phyloP scores from a whole-genome alignment of 2,797 vertebrate species.

The Spatula clypeata region DNA sequence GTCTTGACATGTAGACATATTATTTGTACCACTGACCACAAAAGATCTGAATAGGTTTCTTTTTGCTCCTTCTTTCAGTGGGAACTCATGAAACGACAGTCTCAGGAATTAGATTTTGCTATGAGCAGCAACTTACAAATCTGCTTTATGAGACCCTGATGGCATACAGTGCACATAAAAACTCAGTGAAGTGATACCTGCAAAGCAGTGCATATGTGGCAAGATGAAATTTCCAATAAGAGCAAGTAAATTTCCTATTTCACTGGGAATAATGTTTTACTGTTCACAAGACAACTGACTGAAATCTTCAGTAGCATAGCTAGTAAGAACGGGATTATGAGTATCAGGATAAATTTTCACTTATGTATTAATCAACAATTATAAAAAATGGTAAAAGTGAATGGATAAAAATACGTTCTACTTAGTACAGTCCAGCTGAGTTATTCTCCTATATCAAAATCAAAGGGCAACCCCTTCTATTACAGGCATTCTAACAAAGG shows the following conservation, averaged over 20 bases:
- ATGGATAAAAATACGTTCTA: conserved; percentile 79
- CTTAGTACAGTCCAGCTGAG: conserved; percentile 84
- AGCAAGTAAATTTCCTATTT: conserved; percentile 1
- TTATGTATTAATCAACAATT: conserved; percentile 63
- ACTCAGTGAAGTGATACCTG: conserved; percentile 70
- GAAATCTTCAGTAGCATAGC: conserved; percentile 65
- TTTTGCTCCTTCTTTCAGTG: conserved; percentile 51
- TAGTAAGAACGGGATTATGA: conserved; percentile 59
- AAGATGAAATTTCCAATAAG: conserved; percentile 69
- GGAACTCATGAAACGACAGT: conserved; percentile 41
- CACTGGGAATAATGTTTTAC: conserved; percentile 45
- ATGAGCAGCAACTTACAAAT: conserved; percentile 67
- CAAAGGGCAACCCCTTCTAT: conserved; percentile 74
- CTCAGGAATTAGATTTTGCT: conserved; percentile 47
- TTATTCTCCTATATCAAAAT: conserved; percentile 77
- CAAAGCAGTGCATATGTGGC: conserved; percentile 61
- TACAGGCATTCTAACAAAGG: conserved; percentile 81
- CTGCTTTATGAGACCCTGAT: conserved; percentile 54
- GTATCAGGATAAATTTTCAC: conserved; percentile 53
- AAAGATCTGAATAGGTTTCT: background rate
- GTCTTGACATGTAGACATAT: conserved; percentile 11
- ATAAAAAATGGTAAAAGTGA: conserved; percentile 74
- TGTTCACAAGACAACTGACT: conserved; percentile 77
- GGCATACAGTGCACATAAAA: conserved; percentile 68
- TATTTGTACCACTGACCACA: conserved; percentile 37